Evolutionary conservation across 2,888 invertebrate genomes (phyloP).

Genomic region (Leptopilina syphax): DNA sequence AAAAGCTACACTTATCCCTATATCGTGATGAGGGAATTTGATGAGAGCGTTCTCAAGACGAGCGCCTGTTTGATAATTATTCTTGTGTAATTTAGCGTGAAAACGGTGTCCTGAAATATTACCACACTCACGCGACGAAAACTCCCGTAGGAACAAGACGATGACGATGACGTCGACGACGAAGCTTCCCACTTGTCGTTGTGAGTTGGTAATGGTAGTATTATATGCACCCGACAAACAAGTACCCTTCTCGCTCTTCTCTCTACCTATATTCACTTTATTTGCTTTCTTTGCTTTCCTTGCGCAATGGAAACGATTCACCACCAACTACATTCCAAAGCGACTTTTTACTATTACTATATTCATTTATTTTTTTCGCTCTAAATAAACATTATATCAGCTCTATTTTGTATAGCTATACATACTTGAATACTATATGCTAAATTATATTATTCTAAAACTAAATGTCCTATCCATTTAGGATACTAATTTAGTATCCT

Average conservation of each 20-base stretch:
- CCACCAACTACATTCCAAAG: background rate
- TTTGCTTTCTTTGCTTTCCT: too few relatives aligned
- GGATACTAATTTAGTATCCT: too few relatives aligned
- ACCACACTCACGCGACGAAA: slow-evolving; percentile 55
- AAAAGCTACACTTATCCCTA: background rate
- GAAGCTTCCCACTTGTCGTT: slow-evolving; percentile 13
- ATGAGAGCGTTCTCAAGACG: slow-evolving; percentile 7
- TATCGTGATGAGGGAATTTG: background rate
- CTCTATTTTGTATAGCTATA: too few relatives aligned
- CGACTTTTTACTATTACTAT: background rate
- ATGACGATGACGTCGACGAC: slow-evolving; percentile 47
- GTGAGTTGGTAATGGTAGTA: slow-evolving; percentile 39
- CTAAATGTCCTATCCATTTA: too few relatives aligned
- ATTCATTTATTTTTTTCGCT: too few relatives aligned
- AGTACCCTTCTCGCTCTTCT: slow-evolving; percentile 15
- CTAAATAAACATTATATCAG: too few relatives aligned
- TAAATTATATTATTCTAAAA: too few relatives aligned
- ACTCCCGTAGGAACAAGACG: slow-evolving; percentile 52
- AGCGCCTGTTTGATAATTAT: slow-evolving; percentile 59
- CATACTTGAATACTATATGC: too few relatives aligned
- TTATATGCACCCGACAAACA: slow-evolving; percentile 32
- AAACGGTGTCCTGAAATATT: slow-evolving; percentile 62
- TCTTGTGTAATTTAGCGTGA: slow-evolving; percentile 63
- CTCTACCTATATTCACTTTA: background rate
- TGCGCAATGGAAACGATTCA: slow-evolving; percentile 20